Base-by-base conservation (phyloP, 2,113 vertebrate genomes). In the Eptesicus fuscus region DNA sequence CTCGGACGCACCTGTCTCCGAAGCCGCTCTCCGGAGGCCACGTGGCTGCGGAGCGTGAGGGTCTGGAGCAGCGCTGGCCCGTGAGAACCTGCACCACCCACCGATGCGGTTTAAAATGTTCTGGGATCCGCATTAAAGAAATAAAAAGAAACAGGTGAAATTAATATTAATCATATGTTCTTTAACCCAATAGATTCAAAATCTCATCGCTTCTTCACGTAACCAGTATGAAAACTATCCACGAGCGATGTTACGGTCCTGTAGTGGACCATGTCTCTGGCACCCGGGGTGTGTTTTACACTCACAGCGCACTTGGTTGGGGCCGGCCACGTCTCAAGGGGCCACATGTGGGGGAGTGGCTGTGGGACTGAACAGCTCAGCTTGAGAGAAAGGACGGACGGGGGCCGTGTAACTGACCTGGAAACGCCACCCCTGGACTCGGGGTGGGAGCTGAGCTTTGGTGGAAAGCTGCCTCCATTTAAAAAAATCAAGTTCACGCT, bases 301-400 rank as follows among this genome's bases (percentile, higher is more conserved):
- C 77, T 30, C 20, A 14, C 25, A 13, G 8, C 14, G 1, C 18
- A 0, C 13, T 40, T 2, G 4, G 28, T 6, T n/a, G 7, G 4
- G 25, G 9, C 51, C 12, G 0, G 42, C 42, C 42, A 4, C 42
- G 0, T 17, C 9, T n/a, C 65, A 6, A 17, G 53, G 2, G 69
- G 40, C 65, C 74, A 59, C 23, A 4, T 0, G 0, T 13, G 51
- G 42, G 35, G 23, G 8, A 2, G 40, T 5, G 51, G 51, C 51
- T 6, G 40, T 6, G 10, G 22, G 16, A 0, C 0, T 1, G 63
- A n/a, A 10, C 3, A 32, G 23, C 49, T 1, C n/a, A 16, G 18
- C 47, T 20, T 28, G 2, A 6, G 35, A n/a, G 56, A n/a, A n/a
- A 25, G 37, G 37, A 37, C 4, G 56, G 51, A 28, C 0, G 18